Conservation (phyloP, 2,113 vertebrate species). For the Megaptera novaeangliae region DNA sequence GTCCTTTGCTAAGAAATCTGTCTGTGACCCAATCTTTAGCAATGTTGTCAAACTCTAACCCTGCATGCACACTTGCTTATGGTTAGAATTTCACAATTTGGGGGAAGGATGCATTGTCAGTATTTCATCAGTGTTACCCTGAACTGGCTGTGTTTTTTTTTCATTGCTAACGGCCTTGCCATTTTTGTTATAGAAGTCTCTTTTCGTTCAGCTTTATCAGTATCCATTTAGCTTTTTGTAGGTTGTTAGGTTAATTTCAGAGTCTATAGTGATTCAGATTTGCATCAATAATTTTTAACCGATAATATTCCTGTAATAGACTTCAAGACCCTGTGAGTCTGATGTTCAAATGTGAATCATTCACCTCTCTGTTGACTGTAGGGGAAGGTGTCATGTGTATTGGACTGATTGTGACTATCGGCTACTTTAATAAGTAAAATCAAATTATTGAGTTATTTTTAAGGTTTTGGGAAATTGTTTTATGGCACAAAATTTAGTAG, state of each 20-base stretch:
- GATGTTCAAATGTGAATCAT: background rate
- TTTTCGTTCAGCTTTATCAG: background rate
- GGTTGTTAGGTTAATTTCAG: constrained; percentile 10
- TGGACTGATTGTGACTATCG: background rate
- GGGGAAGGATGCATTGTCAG: background rate
- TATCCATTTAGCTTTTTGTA: background rate
- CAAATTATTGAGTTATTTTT: background rate
- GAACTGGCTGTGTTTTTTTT: background rate
- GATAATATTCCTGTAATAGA: background rate
- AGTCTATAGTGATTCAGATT: background rate
- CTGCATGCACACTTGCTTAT: background rate
- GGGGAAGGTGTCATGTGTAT: background rate
- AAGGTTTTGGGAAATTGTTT: background rate
- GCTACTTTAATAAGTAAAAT: background rate
- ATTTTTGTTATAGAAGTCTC: background rate
- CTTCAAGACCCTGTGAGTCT: background rate
- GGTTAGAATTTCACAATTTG: background rate
- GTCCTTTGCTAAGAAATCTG: background rate
- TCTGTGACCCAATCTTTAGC: background rate
- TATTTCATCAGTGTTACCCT: background rate
- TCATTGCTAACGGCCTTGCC: background rate
- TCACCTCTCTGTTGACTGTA: background rate
- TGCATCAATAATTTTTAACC: background rate
- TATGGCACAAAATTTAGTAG: background rate
- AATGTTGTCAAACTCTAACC: background rate